These are phyloP conservation scores for Epinephelus lanceolatus DNA, from an alignment of 2,113 vertebrate species.

Conservation along the genomic window DNA sequence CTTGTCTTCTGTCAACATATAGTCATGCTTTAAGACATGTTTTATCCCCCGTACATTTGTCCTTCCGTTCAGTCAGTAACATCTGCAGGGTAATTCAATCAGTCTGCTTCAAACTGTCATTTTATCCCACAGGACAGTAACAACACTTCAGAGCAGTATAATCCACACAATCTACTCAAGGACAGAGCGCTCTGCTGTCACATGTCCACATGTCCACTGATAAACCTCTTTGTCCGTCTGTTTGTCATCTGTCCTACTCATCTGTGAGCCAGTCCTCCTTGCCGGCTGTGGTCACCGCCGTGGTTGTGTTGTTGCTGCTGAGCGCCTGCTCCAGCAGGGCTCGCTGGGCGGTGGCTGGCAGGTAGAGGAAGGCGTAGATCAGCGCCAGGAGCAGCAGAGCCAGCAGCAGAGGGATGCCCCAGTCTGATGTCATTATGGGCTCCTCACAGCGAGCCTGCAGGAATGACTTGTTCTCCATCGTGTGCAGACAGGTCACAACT, in stretches of 20 bases:
- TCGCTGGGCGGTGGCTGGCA: slow-evolving; percentile 78
- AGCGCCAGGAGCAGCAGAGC: slow-evolving; percentile 83
- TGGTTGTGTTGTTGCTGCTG: slow-evolving; percentile 74
- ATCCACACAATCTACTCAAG: slow-evolving; percentile 20
- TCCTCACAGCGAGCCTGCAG: slow-evolving; percentile 85
- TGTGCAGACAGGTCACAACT: slow-evolving; percentile 1
- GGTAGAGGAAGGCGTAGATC: slow-evolving; percentile 84
- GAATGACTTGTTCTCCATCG: slow-evolving; percentile 77
- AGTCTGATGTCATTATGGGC: slow-evolving; percentile 83
- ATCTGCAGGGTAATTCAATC: not conserved
- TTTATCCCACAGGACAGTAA: not conserved
- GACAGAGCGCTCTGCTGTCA: not conserved
- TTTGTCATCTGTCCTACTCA: slow-evolving; percentile 1
- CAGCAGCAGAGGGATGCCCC: slow-evolving; percentile 83
- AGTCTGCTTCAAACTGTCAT: not conserved
- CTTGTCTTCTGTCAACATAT: not conserved
- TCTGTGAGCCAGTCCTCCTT: slow-evolving; percentile 51
- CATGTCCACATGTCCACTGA: slow-evolving; percentile 1
- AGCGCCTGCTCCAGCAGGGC: slow-evolving; percentile 76
- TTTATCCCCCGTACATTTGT: not conserved
- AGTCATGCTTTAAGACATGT: not conserved
- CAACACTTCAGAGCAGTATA: not conserved
- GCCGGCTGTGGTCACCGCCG: not conserved
- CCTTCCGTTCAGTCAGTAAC: not conserved
- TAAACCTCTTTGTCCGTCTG: not conserved